Base-by-base conservation (phyloP, 2,113 vertebrate genomes). In the Seriola quinqueradiata region DNA sequence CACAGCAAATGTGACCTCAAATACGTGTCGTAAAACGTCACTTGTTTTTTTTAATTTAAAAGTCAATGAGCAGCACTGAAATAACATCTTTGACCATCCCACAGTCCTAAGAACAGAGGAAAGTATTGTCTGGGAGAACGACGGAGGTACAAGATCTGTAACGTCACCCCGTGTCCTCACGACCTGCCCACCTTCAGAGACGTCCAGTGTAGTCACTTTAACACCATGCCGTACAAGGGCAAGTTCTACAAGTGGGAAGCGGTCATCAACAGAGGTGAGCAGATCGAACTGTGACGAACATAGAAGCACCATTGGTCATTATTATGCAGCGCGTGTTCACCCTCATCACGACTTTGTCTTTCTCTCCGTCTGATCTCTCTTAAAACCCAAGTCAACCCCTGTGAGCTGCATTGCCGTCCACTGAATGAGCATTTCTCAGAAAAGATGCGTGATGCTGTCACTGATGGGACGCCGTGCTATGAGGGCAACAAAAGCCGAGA, bases 321-420 rank as follows among this genome's bases (percentile, higher is more conserved):
- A 2, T 16, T 34, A 25, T 28, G 1, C 21, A 21, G 6, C n/a
- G 58, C 21, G 4, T 19, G 1, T 28, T 61, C 10, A 65, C 23
- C 10, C 1, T 17, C 0, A 7, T 21, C 25, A 52, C 46, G 16
- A 57, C n/a, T 57, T 11, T 55, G 16, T 32, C 16, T 21, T 21
- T 40, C 4, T 2, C 6, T 28, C 3, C 16, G 32, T 28, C 25
- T n/a, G 8, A 6, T 55, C 32, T 78, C 65, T 34, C 23, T 9
- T 16, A 54, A 44, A 44, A 21, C 4, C 57, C 68, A 81, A 99
- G 98, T 92, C 8, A 97, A 94, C 87, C 97, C 97, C 3, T 99
- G 98, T 1, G 98, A 99, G 79, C 95, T 99, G 87, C 97, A 99
- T 93, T 99, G 98, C 90, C 96, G 96, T 9, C 97, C 98, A 0